A percentile compares a stretch with the other conserved stretches of the same genome.
Evolutionary conservation across 2,888 invertebrate genomes (phyloP).

Genomic region (Cepaea hortensis): DNA sequence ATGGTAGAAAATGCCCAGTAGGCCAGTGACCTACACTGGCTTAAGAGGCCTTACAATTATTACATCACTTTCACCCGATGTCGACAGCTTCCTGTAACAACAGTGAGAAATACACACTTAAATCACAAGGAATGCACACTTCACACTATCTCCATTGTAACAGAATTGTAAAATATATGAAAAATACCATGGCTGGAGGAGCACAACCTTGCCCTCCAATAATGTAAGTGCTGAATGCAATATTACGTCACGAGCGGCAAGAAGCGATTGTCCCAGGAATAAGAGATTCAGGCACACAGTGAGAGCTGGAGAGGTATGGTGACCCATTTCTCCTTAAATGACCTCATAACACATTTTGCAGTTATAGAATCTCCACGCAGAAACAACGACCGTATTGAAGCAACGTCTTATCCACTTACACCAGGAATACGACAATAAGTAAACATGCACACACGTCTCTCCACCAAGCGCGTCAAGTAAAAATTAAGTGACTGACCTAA

Average conservation of each 20-base stretch:
- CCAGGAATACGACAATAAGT: neutral
- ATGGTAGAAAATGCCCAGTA: too few species aligned
- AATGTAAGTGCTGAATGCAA: conserved; percentile 5
- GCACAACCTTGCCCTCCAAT: conserved; percentile 25
- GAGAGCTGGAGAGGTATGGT: conserved; percentile 16
- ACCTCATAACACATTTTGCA: conserved; percentile 35
- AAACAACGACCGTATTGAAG: neutral
- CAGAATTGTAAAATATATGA: neutral
- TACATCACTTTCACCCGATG: neutral
- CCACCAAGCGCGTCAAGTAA: conserved; percentile 10
- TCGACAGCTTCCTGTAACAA: neutral
- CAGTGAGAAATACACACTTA: neutral
- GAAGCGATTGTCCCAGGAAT: conserved; percentile 27
- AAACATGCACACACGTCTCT: neutral
- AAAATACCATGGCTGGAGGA: conserved; percentile 2
- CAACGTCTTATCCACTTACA: neutral
- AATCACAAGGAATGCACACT: neutral
- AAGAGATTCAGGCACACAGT: neutral
- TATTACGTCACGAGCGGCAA: conserved; percentile 40
- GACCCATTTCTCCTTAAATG: conserved; percentile 43
- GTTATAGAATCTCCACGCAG: neutral
- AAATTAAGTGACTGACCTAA: conserved; percentile 51
- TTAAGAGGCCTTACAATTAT: neutral
- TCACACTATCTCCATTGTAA: neutral
- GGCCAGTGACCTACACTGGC: too few species aligned